Evolutionary conservation across 2,113 vertebrate genomes (phyloP), one percentile per base, ranked within the genome.

Genomic region (Oncorhynchus mykiss): DNA sequence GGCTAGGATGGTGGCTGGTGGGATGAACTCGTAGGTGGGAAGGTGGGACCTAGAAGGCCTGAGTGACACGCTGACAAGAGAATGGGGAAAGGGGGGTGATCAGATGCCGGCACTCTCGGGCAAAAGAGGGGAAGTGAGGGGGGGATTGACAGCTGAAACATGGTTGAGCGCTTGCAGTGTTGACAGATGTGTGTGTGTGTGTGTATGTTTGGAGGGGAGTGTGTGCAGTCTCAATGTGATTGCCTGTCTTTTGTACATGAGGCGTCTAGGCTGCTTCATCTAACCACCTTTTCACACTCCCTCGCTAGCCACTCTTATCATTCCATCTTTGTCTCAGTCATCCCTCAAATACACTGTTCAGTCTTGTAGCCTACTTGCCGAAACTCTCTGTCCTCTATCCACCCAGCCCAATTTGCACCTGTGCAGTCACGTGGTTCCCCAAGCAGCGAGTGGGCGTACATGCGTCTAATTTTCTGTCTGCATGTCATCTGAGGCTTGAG

Each of bases 401-500:
- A 24, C 57, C 11, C 34, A 24, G 64, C 25, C 39, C 59, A 48
- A 27, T 11, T 66, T 71, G 68, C 70, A 77, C 76, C 70, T 71
- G 60, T 1, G n/a, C 31, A 11, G 45, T 78, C 70, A 66, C 29
- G 49, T 65, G 76, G 13, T 22, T 22, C 1, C 16, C 27, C n/a
- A 1, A 62, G 18, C 13, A 13, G n/a, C 5, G n/a, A 62, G n/a
- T 8, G 59, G 59, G 59, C 20, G 20, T 27, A 24, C 65, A 29
- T 29, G 24, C 14, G 69, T 80, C 80, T 82, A 8, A 64, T 83
- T 76, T 24, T 76, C 71, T 70, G 74, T 76, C 73, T 67, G 69
- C 31, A 18, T 27, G 75, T 77, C 66, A 80, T 80, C 69, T 65
- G 76, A 83, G 34, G 71, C 79, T 74, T 80, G 80, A 76, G 20